Percentiles rank a stretch among this genome's conserved stretches.
These are phyloP conservation scores for Elymnias hypermnestra DNA, from an alignment of 1,140 invertebrate genomes.

Conservation along the genomic window DNA sequence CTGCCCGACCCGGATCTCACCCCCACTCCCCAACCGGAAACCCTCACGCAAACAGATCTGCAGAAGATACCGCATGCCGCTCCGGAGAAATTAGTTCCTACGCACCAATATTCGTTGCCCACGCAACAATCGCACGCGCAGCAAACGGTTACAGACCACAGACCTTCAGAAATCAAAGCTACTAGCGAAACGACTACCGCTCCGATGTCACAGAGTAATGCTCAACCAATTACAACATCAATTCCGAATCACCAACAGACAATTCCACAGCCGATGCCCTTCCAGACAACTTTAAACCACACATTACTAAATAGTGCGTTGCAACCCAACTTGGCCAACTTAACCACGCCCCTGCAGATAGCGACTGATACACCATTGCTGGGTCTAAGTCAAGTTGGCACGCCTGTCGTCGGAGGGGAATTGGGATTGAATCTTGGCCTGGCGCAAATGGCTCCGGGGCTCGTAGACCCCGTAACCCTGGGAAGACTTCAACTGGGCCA, in stretches of 20 bases:
- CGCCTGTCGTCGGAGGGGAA: slow-evolving; percentile 40
- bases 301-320: slow-evolving; percentile 31
- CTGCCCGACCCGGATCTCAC: slow-evolving; percentile 36
- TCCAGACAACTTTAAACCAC: slow-evolving; percentile 33
- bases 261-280: slow-evolving; percentile 30
- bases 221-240: slow-evolving; percentile 25
- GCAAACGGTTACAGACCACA: slow-evolving; percentile 36
- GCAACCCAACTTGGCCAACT: slow-evolving; percentile 43
- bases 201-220: slow-evolving; percentile 14
- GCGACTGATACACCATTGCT: slow-evolving; percentile 52
- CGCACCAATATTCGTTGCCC: slow-evolving; percentile 49
- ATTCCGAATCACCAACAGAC: slow-evolving; percentile 25
- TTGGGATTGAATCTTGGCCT: slow-evolving; percentile 32
- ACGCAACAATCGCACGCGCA: slow-evolving; percentile 29
- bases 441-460: slow-evolving; percentile 20
- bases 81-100: slow-evolving; percentile 41
- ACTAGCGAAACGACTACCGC: slow-evolving; percentile 12
- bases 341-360: slow-evolving; percentile 60
- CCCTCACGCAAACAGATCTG: not conserved
- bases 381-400: slow-evolving; percentile 55
- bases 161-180: slow-evolving; percentile 22
- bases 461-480: slow-evolving; percentile 29
- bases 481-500: slow-evolving; percentile 29
- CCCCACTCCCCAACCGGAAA: slow-evolving; percentile 12
- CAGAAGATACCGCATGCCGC: slow-evolving; percentile 10